phyloP scores from a whole-genome alignment of 2,888 invertebrate genomes.

The Drosophila monieri region DNA sequence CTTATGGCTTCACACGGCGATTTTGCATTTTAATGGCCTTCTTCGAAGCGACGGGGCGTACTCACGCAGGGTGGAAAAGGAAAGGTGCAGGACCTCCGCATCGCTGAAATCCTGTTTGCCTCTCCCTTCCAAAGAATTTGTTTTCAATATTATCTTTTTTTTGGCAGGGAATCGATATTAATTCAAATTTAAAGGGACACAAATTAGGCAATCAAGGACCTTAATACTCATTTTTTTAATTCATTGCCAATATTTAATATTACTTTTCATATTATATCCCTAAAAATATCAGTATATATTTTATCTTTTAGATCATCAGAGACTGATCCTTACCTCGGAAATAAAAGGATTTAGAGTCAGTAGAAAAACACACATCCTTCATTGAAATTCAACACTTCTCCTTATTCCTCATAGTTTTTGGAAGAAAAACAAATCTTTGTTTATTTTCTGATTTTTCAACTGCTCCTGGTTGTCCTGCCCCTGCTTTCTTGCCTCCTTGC shows the following conservation, averaged over 20 bases:
- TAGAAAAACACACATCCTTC: neutral
- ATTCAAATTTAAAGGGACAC: neutral
- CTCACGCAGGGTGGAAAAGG: conserved; percentile 19
- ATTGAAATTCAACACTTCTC: neutral
- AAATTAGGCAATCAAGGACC: neutral
- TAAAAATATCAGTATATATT: neutral
- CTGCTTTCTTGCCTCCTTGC: neutral
- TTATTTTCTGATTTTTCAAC: neutral
- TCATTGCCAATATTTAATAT: too few relatives aligned
- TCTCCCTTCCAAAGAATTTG: neutral
- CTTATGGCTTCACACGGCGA: conserved; percentile 75
- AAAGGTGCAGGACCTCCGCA: conserved; percentile 42
- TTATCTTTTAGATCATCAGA: neutral
- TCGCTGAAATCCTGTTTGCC: conserved; percentile 29
- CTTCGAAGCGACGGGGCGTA: conserved; percentile 61
- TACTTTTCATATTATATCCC: too few relatives aligned
- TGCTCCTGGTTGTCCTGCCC: neutral
- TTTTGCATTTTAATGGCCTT: conserved; percentile 70
- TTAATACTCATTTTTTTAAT: too few relatives aligned
- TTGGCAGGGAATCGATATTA: neutral
- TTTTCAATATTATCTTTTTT: neutral
- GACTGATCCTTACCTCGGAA: neutral
- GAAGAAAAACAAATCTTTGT: conserved; percentile 2
- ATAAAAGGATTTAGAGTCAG: neutral
- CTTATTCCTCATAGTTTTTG: neutral